Percentiles rank a stretch among this genome's conserved stretches.
Evolutionary conservation across 2,797 vertebrate species (phyloP).

Genomic region (Caiman crocodilus): DNA sequence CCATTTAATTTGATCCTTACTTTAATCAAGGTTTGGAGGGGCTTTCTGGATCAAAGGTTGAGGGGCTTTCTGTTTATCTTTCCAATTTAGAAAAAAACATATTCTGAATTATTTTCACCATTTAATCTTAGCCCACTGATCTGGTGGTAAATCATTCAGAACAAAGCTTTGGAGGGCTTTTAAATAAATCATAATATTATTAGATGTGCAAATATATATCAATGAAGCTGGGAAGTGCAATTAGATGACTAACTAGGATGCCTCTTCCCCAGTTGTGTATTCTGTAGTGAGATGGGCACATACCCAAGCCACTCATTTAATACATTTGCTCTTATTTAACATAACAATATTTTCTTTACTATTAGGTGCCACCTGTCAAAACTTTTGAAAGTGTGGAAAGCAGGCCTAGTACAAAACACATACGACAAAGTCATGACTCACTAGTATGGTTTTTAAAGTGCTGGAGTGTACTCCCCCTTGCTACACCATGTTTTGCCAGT

Average conservation of each 20-base stretch:
- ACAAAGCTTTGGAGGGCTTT: background rate
- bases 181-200: background rate
- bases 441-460: background rate
- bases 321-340: background rate
- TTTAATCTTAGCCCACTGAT: background rate
- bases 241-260: background rate
- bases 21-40: too few species aligned
- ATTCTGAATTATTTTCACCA: background rate
- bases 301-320: background rate
- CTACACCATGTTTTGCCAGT: too few species aligned
- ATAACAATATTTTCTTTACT: background rate
- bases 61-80: background rate
- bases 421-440: background rate
- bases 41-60: background rate
- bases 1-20: too few species aligned
- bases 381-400: background rate
- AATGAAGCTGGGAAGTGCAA: background rate
- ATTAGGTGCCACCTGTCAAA: background rate
- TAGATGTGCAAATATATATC: background rate
- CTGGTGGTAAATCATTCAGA: background rate
- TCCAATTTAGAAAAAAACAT: background rate
- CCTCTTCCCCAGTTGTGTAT: background rate
- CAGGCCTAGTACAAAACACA: background rate
- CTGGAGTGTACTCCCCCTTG: too few species aligned
- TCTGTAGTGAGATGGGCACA: background rate